phyloP scores from a whole-genome alignment of 2,888 invertebrate genomes.

The Patella pellucida region DNA sequence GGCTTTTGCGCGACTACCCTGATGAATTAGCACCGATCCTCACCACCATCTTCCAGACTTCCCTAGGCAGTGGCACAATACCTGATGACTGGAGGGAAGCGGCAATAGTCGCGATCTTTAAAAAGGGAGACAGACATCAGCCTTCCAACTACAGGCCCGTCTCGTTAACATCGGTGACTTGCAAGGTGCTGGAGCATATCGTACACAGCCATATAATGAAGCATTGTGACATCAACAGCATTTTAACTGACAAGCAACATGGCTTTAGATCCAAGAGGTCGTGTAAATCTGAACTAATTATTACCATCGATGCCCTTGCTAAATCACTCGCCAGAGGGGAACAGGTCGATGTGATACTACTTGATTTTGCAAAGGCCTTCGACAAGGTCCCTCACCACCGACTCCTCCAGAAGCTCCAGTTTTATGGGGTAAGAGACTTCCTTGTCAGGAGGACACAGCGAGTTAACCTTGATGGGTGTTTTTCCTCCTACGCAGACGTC shows the following conservation, averaged over 20 bases:
- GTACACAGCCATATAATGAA: conserved; percentile 28
- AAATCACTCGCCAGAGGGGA: conserved; percentile 13
- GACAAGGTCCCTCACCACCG: conserved; percentile 10
- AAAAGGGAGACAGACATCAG: conserved; percentile 25
- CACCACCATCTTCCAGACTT: conserved; percentile 21
- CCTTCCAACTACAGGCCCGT: conserved; percentile 37
- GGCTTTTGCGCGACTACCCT: conserved; percentile 12
- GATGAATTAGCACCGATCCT: conserved; percentile 21
- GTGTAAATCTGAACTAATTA: conserved; percentile 25
- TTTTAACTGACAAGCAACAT: conserved; percentile 26
- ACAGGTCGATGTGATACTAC: conserved; percentile 9
- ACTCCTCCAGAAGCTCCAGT: no score
- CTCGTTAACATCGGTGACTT: conserved; percentile 32
- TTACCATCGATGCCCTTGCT: conserved; percentile 22
- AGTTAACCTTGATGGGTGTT: no score
- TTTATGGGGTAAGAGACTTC: no score
- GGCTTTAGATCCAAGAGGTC: conserved; percentile 23
- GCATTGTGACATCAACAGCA: conserved; percentile 18
- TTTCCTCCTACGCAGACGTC: no score
- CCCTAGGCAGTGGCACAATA: conserved; percentile 22
- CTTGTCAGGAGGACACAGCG: no score
- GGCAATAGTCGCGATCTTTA: conserved; percentile 23
- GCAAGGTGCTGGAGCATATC: conserved; percentile 39
- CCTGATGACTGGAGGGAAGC: conserved; percentile 33
- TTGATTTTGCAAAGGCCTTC: conserved; percentile 1